Percentiles rank a stretch among this genome's conserved stretches.
Conservation (phyloP, 2,113 vertebrate genomes). For the Ornithorhynchus anatinus region DNA sequence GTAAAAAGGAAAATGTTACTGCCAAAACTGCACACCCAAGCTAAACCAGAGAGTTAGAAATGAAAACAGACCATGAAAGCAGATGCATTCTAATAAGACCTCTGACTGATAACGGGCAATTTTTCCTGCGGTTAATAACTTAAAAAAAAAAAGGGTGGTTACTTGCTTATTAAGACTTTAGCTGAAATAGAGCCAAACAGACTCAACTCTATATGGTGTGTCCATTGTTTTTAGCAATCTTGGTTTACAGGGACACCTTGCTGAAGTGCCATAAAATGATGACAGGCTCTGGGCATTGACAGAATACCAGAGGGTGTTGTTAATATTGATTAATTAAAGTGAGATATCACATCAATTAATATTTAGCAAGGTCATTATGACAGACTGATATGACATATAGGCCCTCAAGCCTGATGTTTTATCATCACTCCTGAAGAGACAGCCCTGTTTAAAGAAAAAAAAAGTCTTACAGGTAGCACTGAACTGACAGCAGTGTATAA, state of each 20-base stretch:
- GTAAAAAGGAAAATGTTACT: constrained; percentile 58
- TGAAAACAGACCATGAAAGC: constrained; percentile 28
- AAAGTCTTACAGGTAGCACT: constrained; percentile 68
- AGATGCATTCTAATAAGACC: constrained; percentile 7
- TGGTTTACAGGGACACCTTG: not conserved
- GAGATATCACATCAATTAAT: constrained; percentile 63
- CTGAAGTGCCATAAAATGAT: constrained; percentile 24
- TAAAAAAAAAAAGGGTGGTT: constrained; percentile 23
- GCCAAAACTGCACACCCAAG: constrained; percentile 51
- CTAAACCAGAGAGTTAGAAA: constrained; percentile 41
- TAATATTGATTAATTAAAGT: constrained; percentile 64
- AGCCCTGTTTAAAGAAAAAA: constrained; percentile 49
- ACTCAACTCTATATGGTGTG: not conserved
- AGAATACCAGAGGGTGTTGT: constrained; percentile 54
- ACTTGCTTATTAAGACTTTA: constrained; percentile 37
- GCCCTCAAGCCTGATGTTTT: constrained; percentile 62
- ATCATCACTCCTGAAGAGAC: constrained; percentile 58
- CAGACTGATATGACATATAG: constrained; percentile 59
- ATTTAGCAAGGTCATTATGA: constrained; percentile 70
- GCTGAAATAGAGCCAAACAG: constrained; percentile 37
- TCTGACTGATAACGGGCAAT: not conserved
- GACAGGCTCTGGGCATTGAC: constrained; percentile 36
- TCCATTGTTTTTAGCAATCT: constrained; percentile 31
- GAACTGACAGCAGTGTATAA: constrained; percentile 64
- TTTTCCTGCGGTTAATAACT: constrained; percentile 42